Evolutionary conservation across 1,140 invertebrate species (phyloP).

Genomic region (Ericerus pela): DNA sequence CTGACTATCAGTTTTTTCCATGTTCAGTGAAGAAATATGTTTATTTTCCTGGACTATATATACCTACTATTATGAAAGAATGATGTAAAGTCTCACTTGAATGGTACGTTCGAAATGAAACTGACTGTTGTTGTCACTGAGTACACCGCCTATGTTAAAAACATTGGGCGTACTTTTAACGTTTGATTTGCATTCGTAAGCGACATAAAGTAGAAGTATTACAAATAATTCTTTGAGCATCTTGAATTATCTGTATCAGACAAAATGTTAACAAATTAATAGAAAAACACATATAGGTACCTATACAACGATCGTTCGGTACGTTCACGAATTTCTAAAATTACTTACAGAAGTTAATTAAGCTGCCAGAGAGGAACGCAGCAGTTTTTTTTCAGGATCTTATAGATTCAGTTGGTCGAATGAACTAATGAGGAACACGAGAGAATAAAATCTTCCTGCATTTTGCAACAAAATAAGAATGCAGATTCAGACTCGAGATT

Average conservation of each 20-base stretch:
- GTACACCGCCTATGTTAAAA: slow-evolving; percentile 78
- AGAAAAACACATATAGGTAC: background rate
- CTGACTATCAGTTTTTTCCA: background rate
- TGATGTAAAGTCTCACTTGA: slow-evolving; percentile 42
- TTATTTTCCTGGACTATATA: background rate
- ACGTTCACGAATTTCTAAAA: background rate
- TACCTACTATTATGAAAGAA: background rate
- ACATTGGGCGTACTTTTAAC: slow-evolving; percentile 43
- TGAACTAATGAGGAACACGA: too few relatives aligned
- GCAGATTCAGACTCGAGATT: too few relatives aligned
- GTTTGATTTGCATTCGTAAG: background rate
- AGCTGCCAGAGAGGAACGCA: too few relatives aligned
- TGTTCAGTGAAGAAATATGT: background rate
- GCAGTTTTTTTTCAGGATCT: too few relatives aligned
- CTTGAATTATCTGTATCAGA: background rate
- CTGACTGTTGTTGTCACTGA: slow-evolving; percentile 64
- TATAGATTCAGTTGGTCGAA: too few relatives aligned
- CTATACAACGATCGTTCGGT: background rate
- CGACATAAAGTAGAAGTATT: background rate
- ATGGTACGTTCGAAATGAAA: slow-evolving; percentile 62
- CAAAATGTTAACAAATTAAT: background rate
- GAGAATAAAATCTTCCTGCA: too few relatives aligned
- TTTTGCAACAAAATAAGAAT: too few relatives aligned
- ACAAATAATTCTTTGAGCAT: background rate
- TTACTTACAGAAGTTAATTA: too few relatives aligned